A percentile compares a stretch with the other conserved stretches of the same genome.
These are phyloP conservation scores for Ericerus pela DNA, from an alignment of 1,140 invertebrate genomes.

Conservation along the genomic window DNA sequence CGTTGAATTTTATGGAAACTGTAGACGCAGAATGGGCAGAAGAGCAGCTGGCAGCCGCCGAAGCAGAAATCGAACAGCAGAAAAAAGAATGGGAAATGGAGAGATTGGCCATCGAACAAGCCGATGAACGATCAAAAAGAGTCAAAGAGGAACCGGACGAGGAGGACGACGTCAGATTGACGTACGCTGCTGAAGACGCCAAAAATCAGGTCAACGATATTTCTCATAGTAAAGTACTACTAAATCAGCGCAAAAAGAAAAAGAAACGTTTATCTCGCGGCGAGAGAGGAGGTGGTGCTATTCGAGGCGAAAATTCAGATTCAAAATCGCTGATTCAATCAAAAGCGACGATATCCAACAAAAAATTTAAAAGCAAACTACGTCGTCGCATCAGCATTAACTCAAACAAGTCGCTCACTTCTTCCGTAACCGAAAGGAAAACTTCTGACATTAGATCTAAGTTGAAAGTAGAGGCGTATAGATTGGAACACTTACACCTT, in stretches of 20 bases:
- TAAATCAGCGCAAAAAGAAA: conserved; percentile 31
- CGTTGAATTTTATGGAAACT: conserved; percentile 78
- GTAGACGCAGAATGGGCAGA: conserved; percentile 69
- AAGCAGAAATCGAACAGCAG: conserved; percentile 76
- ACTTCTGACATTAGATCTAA: background rate
- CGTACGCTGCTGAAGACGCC: conserved; percentile 54
- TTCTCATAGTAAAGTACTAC: conserved; percentile 20
- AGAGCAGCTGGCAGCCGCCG: conserved; percentile 71
- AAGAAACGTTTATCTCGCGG: no score
- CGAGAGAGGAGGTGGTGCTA: no score
- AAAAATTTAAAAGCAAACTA: background rate
- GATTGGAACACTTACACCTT: background rate
- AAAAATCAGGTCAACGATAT: conserved; percentile 58
- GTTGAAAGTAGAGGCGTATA: background rate
- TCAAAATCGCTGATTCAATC: no score
- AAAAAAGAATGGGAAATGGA: conserved; percentile 90
- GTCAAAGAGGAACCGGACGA: conserved; percentile 38
- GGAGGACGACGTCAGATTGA: conserved; percentile 41
- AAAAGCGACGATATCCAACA: conserved; percentile 19
- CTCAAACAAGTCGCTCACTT: background rate
- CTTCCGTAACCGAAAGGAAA: background rate
- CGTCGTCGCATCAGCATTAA: background rate
- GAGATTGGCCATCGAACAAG: conserved; percentile 58
- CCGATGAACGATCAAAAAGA: conserved; percentile 33
- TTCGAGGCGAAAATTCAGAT: no score